These are phyloP conservation scores for Mus spicilegus DNA, from an alignment of 2,113 vertebrate species.

Conservation along the genomic window DNA sequence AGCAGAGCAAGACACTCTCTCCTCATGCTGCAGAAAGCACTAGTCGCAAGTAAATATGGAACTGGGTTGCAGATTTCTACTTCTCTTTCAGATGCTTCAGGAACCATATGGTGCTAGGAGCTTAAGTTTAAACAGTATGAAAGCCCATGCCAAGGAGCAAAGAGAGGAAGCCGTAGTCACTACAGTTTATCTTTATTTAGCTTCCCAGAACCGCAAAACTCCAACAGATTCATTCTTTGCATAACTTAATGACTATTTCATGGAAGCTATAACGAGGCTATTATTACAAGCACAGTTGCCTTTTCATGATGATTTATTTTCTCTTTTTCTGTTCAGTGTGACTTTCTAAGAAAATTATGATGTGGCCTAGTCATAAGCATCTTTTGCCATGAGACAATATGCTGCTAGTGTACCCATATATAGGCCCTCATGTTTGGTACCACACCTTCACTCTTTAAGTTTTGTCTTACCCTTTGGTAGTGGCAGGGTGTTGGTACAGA, in stretches of 20 bases:
- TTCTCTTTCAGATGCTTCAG: slow-evolving; percentile 12
- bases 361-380: slow-evolving; percentile 39
- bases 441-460: neutral
- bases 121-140: neutral
- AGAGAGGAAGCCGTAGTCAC: slow-evolving; percentile 24
- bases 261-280: slow-evolving; percentile 64
- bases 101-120: neutral
- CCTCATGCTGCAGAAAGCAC: neutral
- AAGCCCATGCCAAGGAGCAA: slow-evolving; percentile 42
- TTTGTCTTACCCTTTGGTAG: neutral
- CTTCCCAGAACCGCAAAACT: slow-evolving; percentile 61
- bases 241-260: slow-evolving; percentile 78
- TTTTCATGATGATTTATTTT: slow-evolving; percentile 68
- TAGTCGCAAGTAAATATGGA: neutral
- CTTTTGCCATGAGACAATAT: neutral
- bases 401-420: neutral
- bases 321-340: slow-evolving; percentile 56
- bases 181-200: slow-evolving; percentile 74
- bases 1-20: neutral
- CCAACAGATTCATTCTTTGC: slow-evolving; percentile 62
- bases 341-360: slow-evolving; percentile 71
- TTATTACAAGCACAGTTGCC: slow-evolving; percentile 73
- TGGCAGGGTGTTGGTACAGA: neutral
- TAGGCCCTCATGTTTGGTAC: neutral
- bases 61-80: neutral